These are phyloP conservation scores for Petrocephalus zakoni DNA, from an alignment of 2,113 vertebrate species.

Conservation along the genomic window DNA sequence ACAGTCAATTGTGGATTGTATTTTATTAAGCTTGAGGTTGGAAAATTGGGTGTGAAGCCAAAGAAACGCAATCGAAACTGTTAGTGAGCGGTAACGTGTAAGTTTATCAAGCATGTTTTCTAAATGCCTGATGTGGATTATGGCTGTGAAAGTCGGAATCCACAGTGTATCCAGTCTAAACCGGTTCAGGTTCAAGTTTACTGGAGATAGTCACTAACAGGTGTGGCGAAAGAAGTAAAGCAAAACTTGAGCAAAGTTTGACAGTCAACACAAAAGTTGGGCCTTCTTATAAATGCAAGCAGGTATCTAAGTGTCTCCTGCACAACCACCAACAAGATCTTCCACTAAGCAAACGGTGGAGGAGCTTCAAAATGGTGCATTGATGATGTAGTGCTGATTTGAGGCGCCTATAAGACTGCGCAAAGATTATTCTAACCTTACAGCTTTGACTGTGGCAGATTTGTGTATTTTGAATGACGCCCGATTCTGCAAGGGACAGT, in stretches of 20 bases:
- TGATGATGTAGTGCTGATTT: neutral
- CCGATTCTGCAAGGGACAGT: neutral
- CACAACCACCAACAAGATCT: neutral
- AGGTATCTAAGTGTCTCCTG: neutral
- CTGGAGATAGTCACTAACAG: neutral
- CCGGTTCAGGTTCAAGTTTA: neutral
- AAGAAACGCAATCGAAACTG: neutral
- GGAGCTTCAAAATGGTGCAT: neutral
- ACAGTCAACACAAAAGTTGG: neutral
- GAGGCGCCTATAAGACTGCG: neutral
- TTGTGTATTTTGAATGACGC: neutral
- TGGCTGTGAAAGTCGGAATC: neutral
- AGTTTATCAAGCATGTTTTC: neutral
- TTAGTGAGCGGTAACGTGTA: neutral
- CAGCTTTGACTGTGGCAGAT: neutral
- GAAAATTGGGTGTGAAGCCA: neutral
- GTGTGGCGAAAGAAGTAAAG: neutral
- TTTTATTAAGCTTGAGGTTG: neutral
- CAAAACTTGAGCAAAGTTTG: neutral
- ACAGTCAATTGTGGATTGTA: neutral
- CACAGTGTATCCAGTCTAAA: neutral
- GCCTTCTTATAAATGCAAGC: neutral
- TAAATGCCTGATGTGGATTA: neutral
- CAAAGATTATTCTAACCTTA: neutral
- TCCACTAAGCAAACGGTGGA: neutral